Percentiles rank a stretch among this genome's conserved stretches.
phyloP scores from a whole-genome alignment of 2,888 invertebrate species.

The Andrena praecox region DNA sequence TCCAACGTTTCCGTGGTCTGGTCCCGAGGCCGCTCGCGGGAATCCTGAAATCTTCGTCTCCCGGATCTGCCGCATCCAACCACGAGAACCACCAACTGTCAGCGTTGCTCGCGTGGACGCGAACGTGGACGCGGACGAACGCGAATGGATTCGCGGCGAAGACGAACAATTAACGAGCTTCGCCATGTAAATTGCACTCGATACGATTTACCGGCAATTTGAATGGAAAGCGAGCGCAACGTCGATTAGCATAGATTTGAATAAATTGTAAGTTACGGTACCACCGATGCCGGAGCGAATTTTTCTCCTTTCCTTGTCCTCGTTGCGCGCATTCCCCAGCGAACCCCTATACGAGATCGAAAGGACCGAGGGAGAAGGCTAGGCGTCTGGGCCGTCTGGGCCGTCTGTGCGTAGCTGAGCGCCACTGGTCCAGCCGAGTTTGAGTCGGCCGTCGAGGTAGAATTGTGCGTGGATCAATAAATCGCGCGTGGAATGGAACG shows the following conservation, averaged over 20 bases:
- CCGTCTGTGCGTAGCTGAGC: slow-evolving; percentile 58
- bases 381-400: neutral
- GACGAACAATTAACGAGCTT: neutral
- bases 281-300: too few relatives aligned
- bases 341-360: neutral
- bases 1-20: slow-evolving; percentile 7
- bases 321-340: too few relatives aligned
- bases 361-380: neutral
- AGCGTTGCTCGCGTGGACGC: too few relatives aligned
- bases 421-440: slow-evolving; percentile 71
- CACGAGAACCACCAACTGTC: too few relatives aligned
- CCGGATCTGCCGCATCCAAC: neutral
- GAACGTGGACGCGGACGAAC: too few relatives aligned
- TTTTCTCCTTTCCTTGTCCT: too few relatives aligned
- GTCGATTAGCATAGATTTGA: too few relatives aligned
- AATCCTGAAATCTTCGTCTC: slow-evolving; percentile 1
- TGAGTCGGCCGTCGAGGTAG: slow-evolving; percentile 71
- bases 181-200: too few relatives aligned
- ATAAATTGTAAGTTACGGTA: too few relatives aligned
- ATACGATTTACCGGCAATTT: too few relatives aligned
- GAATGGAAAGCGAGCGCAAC: too few relatives aligned
- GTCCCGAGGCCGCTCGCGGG: neutral
- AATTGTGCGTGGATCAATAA: slow-evolving; percentile 85
- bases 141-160: neutral
- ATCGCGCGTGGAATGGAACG: slow-evolving; percentile 81